Conservation (phyloP, 2,113 vertebrate species). For the Ivindomyrus marchei region DNA sequence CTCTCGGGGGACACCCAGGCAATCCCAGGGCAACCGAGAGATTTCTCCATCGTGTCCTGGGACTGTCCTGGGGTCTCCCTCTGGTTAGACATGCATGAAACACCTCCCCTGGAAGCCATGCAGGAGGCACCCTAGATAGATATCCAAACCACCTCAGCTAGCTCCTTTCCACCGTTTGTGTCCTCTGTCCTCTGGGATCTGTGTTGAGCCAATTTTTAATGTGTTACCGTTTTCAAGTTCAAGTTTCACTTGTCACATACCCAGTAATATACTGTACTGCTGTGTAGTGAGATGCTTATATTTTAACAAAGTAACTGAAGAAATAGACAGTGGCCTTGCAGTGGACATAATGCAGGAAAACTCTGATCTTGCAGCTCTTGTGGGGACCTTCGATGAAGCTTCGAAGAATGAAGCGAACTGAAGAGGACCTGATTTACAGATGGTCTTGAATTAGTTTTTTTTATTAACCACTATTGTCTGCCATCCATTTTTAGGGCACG, state of each 20-base stretch:
- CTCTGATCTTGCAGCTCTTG: slow-evolving; percentile 70
- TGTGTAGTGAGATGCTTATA: not conserved
- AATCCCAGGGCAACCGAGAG: not conserved
- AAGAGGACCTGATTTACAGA: slow-evolving; percentile 27
- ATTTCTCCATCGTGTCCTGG: not conserved
- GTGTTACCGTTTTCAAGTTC: not conserved
- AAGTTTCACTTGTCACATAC: not conserved
- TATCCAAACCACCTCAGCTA: not conserved
- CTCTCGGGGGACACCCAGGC: not conserved
- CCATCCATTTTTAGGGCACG: not conserved
- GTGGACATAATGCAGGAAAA: not conserved
- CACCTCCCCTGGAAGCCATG: not conserved
- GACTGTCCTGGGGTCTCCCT: not conserved
- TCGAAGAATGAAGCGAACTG: slow-evolving; percentile 91
- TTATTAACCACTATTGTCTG: not conserved
- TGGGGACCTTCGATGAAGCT: slow-evolving; percentile 96
- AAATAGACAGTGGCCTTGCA: not conserved
- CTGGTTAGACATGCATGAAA: not conserved
- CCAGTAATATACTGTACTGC: not conserved
- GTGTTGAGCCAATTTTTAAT: not conserved
- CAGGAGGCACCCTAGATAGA: not conserved
- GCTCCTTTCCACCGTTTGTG: not conserved
- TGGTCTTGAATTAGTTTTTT: not conserved
- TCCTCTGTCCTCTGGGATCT: not conserved
- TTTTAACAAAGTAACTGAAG: not conserved